phyloP scores from a whole-genome alignment of 2,888 invertebrate genomes.

The Erebia palarica region DNA sequence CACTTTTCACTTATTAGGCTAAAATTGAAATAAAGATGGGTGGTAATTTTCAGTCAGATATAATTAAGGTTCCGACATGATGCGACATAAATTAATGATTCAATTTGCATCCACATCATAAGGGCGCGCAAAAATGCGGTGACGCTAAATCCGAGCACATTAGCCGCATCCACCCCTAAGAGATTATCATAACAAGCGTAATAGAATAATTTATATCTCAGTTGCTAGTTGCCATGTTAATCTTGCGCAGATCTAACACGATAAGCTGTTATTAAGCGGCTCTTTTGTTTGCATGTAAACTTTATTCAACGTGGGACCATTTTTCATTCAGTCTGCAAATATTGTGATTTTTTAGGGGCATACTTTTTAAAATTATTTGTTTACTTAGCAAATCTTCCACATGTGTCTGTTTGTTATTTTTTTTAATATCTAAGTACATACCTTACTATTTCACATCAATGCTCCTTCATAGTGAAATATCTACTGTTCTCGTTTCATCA shows the following conservation, averaged over 20 bases:
- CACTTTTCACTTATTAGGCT: too few relatives aligned
- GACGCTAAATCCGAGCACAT: slow-evolving; percentile 64
- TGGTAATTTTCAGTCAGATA: not conserved
- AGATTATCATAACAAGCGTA: slow-evolving; percentile 75
- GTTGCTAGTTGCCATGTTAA: slow-evolving; percentile 69
- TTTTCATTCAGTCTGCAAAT: slow-evolving; percentile 75
- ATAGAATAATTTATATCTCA: slow-evolving; percentile 75
- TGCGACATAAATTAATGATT: slow-evolving; percentile 27
- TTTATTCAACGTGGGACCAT: slow-evolving; percentile 65
- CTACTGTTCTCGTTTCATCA: too few relatives aligned
- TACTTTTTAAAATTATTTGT: slow-evolving; percentile 5
- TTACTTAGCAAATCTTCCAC: not conserved
- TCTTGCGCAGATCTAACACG: slow-evolving; percentile 62
- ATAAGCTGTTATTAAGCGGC: slow-evolving; percentile 69
- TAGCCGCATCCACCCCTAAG: slow-evolving; percentile 65
- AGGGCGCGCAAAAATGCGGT: slow-evolving; percentile 55
- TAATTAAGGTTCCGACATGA: not conserved
- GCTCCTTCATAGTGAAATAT: too few relatives aligned
- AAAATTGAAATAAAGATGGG: not conserved
- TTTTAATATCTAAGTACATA: not conserved
- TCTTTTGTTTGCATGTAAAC: slow-evolving; percentile 61
- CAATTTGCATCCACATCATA: slow-evolving; percentile 49
- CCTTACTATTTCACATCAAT: too few relatives aligned
- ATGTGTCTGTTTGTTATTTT: not conserved
- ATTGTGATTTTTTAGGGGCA: slow-evolving; percentile 68